Conservation (phyloP, 2,113 vertebrate genomes). For the Sander vitreus region DNA sequence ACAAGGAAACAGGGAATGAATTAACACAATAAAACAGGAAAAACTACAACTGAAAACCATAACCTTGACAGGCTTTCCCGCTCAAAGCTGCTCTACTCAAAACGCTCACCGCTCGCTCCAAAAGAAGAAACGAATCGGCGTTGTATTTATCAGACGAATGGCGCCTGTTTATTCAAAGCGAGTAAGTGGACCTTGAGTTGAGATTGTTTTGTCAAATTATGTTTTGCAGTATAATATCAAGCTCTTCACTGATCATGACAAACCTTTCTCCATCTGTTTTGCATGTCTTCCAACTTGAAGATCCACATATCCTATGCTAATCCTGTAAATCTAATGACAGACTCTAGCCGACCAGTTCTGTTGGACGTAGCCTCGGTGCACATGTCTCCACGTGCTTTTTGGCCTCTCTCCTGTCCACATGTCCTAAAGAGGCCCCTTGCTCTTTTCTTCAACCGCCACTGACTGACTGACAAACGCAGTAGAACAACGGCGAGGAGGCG, state of each 20-base stretch:
- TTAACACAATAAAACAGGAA: too few species aligned
- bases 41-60: too few species aligned
- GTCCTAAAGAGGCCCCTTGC: slow-evolving; percentile 59
- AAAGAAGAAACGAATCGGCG: too few species aligned
- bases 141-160: too few species aligned
- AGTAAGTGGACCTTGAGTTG: too few species aligned
- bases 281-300: background rate
- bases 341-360: background rate
- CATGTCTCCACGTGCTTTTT: slow-evolving; percentile 40
- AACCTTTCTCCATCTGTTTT: too few species aligned
- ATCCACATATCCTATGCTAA: background rate
- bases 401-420: slow-evolving; percentile 63
- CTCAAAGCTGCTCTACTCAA: too few species aligned
- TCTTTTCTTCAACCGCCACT: slow-evolving; percentile 49
- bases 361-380: background rate
- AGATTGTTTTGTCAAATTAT: background rate
- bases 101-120: too few species aligned
- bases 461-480: slow-evolving; percentile 56
- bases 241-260: background rate
- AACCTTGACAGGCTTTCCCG: too few species aligned
- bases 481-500: slow-evolving; percentile 44
- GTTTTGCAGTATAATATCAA: background rate
- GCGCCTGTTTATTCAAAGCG: too few species aligned
- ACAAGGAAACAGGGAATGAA: too few species aligned
- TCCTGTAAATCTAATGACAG: background rate